Evolutionary conservation across 2,888 invertebrate species (phyloP).

Genomic region (Lissocephala sabroskyi): DNA sequence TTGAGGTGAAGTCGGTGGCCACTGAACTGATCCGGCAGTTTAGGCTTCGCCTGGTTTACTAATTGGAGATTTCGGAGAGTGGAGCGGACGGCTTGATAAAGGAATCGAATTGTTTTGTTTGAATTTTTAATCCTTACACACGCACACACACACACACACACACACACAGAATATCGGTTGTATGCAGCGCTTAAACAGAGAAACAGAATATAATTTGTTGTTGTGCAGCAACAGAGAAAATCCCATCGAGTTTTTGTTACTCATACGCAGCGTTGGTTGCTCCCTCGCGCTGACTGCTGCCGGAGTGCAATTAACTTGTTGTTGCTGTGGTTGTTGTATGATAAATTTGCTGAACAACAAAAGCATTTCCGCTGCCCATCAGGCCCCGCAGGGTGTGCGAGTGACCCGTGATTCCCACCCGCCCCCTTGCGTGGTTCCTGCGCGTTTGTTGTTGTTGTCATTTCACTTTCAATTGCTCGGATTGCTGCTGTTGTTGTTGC

Average conservation of each 20-base stretch:
- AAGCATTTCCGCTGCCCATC: slow-evolving; percentile 48
- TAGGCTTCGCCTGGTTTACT: slow-evolving; percentile 18
- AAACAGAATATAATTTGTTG: background rate
- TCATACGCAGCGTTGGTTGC: background rate
- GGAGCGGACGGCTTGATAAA: background rate
- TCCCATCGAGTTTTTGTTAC: background rate
- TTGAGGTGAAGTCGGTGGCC: slow-evolving; percentile 12
- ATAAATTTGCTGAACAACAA: slow-evolving; percentile 38
- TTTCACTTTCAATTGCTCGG: slow-evolving; percentile 52
- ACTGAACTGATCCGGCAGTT: slow-evolving; percentile 3
- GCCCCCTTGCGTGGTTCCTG: background rate
- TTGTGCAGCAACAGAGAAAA: background rate
- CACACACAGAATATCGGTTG: slow-evolving; percentile 1
- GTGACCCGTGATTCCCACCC: background rate
- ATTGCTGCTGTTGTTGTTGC: slow-evolving; percentile 18
- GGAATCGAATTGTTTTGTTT: background rate
- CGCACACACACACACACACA: background rate
- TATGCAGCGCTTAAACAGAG: background rate
- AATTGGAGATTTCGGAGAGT: background rate
- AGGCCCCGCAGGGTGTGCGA: slow-evolving; percentile 3
- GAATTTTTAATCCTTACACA: no score
- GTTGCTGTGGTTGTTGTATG: slow-evolving; percentile 12
- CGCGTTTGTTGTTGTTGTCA: slow-evolving; percentile 16
- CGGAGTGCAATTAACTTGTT: slow-evolving; percentile 31
- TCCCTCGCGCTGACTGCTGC: no score